A percentile compares a stretch with the other conserved stretches of the same genome.
These are phyloP conservation scores for Scolopax rusticola DNA, from an alignment of 2,797 vertebrate species.

Conservation along the genomic window DNA sequence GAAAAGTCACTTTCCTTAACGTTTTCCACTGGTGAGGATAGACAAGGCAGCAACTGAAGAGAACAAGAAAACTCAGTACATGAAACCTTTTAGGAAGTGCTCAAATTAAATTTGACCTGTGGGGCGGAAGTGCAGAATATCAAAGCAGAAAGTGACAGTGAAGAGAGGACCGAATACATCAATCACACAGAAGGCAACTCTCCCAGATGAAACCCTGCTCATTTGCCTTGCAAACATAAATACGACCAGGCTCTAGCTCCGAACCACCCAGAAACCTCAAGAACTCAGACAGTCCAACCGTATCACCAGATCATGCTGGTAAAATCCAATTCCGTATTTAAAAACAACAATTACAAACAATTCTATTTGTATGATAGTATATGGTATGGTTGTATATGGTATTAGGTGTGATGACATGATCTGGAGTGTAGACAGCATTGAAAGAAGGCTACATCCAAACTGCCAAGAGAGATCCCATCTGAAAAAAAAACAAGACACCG, in stretches of 20 bases:
- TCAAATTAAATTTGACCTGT: not conserved
- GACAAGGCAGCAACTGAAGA: not conserved
- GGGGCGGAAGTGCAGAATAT: rapidly evolving
- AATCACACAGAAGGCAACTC: not conserved
- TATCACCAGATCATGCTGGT: not conserved
- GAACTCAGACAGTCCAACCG: not conserved
- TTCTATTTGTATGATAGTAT: not conserved
- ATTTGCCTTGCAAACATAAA: not conserved
- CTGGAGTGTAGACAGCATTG: not conserved
- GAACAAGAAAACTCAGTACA: not conserved
- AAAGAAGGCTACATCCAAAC: not conserved
- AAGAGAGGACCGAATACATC: not conserved
- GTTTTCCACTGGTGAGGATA: not conserved
- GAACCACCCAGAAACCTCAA: not conserved
- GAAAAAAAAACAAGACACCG: not conserved
- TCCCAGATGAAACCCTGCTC: not conserved
- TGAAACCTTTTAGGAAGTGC: not conserved
- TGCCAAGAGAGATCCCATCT: not conserved
- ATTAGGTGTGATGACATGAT: not conserved
- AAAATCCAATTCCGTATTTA: not conserved
- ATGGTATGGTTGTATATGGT: not conserved
- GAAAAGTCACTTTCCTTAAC: no score
- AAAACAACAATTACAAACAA: not conserved
- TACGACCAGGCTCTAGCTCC: rapidly evolving
- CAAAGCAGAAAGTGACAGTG: not conserved